Evolutionary conservation across 2,113 vertebrate species (phyloP).

Genomic region (Eubucco bourcierii): DNA sequence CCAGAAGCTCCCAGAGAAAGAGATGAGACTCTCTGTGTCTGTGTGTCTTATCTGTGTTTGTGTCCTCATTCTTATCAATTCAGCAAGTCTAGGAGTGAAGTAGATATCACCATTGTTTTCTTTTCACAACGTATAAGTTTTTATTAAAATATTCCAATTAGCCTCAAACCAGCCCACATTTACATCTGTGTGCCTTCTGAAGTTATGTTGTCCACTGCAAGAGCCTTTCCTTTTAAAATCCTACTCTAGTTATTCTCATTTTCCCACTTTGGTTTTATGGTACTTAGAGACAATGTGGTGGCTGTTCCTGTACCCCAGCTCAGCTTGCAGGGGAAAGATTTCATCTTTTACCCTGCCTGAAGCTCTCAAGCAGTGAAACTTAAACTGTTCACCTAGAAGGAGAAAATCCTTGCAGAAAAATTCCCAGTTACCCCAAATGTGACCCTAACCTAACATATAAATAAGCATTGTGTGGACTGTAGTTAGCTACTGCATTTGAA

Average conservation of each 20-base stretch:
- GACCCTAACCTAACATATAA: slow-evolving; percentile 19
- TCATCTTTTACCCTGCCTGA: background rate
- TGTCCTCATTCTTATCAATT: no score
- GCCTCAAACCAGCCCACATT: background rate
- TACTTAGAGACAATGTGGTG: background rate
- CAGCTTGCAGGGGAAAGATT: background rate
- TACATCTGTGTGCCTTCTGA: background rate
- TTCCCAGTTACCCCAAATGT: slow-evolving; percentile 28
- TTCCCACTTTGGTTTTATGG: background rate
- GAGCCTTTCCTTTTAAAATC: background rate
- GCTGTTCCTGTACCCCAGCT: background rate
- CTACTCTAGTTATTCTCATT: background rate
- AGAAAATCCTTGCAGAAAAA: slow-evolving; percentile 23
- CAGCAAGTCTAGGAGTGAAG: no score
- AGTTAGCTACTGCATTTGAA: slow-evolving; percentile 15
- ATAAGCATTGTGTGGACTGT: background rate
- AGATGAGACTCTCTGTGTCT: no score
- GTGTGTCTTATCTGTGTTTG: no score
- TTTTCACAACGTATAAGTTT: no score
- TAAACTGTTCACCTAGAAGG: slow-evolving; percentile 38
- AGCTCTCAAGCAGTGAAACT: slow-evolving; percentile 15
- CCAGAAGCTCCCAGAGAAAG: no score
- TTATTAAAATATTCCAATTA: no score
- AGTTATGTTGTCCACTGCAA: background rate
- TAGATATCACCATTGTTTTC: no score